Evolutionary conservation across 2,888 invertebrate species (phyloP).

Genomic region (Protonemura montana): DNA sequence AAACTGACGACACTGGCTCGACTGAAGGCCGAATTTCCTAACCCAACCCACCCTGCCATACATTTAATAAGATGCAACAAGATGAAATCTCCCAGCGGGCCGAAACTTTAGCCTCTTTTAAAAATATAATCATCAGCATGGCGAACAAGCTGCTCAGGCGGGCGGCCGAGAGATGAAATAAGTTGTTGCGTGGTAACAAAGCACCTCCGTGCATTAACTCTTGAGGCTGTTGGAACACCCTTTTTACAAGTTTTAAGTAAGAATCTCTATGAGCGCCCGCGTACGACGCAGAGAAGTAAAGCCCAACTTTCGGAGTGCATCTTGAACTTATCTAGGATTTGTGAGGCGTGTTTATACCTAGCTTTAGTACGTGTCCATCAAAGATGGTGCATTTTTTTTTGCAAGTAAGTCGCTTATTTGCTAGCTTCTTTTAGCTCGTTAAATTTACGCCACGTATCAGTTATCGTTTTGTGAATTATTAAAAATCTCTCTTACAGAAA

Average conservation of each 20-base stretch:
- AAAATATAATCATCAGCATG: neutral
- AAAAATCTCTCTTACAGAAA: neutral
- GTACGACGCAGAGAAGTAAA: neutral
- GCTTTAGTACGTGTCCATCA: neutral
- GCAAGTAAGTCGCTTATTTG: neutral
- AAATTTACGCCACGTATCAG: neutral
- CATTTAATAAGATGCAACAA: conserved; percentile 1
- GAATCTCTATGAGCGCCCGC: neutral
- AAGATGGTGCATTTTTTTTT: neutral
- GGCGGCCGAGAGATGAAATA: neutral
- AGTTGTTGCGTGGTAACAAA: neutral
- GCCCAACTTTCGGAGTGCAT: neutral
- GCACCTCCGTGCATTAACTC: conserved; percentile 1
- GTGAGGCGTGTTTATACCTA: neutral
- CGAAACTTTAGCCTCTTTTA: neutral
- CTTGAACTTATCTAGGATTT: neutral
- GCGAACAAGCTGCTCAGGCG: neutral
- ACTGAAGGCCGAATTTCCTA: neutral
- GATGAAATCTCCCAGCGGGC: neutral
- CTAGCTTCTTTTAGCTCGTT: neutral
- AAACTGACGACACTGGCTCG: neutral
- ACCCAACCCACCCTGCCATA: neutral
- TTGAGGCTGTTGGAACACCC: neutral
- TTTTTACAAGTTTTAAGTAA: conserved; percentile 9
- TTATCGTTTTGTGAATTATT: neutral